These are phyloP conservation scores for Hydrozoanthus tunicans DNA, from an alignment of 64 coral and sea anemone genomes.

Conservation along the genomic window DNA sequence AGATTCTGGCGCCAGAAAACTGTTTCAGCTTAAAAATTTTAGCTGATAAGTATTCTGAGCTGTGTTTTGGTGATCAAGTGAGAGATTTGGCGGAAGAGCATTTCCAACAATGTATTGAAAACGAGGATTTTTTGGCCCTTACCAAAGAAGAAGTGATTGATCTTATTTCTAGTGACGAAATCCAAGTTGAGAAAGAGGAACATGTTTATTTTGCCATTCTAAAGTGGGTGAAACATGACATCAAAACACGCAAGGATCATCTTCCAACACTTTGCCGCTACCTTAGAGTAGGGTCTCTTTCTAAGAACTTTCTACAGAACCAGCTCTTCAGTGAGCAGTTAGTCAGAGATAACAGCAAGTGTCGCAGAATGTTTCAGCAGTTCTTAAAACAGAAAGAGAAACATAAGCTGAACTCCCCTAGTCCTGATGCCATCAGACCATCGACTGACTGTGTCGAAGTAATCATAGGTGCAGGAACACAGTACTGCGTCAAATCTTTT, in stretches of 20 bases:
- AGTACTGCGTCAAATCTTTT: constrained; percentile 46
- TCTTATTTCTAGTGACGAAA: constrained; percentile 52
- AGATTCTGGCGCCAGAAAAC: constrained; percentile 50
- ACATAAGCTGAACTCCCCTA: constrained; percentile 2
- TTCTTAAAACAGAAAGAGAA: constrained; percentile 61
- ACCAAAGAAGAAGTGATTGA: constrained; percentile 39
- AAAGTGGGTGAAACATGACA: constrained; percentile 49
- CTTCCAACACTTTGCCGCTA: constrained; percentile 43
- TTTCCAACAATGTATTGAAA: constrained; percentile 47
- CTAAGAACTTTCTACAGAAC: constrained; percentile 50
- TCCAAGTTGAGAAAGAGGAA: constrained; percentile 53
- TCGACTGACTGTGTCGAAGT: constrained; percentile 61
- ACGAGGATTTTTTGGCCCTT: constrained; percentile 46
- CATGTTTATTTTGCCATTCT: constrained; percentile 55
- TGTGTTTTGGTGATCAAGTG: constrained; percentile 48
- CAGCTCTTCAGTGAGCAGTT: constrained; percentile 40
- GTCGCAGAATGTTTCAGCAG: constrained; percentile 55
- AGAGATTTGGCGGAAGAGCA: constrained; percentile 47
- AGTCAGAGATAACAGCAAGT: constrained; percentile 31
- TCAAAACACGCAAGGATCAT: constrained; percentile 26
- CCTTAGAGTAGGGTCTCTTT: constrained; percentile 24
- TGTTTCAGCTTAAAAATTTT: constrained; percentile 58
- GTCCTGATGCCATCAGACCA: constrained; percentile 17
- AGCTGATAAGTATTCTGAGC: constrained; percentile 54
- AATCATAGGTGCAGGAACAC: constrained; percentile 45